Conservation (phyloP, 1,140 invertebrate species). For the Plectrocnemia conspersa region DNA sequence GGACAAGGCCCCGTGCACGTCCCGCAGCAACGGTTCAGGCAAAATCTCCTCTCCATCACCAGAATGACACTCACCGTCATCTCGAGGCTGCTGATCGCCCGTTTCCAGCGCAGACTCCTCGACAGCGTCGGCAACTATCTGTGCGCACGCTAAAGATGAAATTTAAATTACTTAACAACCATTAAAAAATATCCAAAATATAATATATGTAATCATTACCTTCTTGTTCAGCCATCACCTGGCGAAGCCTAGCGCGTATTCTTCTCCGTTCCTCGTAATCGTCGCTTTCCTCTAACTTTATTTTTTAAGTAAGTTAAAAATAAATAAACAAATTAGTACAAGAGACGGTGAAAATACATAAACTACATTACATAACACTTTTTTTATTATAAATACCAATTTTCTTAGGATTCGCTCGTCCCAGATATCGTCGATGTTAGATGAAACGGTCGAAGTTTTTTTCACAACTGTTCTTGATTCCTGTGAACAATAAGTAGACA, state of each 20-base stretch:
- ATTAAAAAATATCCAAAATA: conserved; percentile 2
- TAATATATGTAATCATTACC: conserved; percentile 48
- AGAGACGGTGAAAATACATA: neutral
- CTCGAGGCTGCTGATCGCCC: conserved; percentile 28
- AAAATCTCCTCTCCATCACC: conserved; percentile 41
- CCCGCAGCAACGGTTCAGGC: conserved; percentile 58
- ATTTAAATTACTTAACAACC: neutral
- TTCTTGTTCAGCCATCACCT: conserved; percentile 74
- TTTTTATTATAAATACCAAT: conserved; percentile 58
- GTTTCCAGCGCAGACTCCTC: conserved; percentile 39
- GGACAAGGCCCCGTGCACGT: conserved; percentile 72
- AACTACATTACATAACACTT: conserved; percentile 3
- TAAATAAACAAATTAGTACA: conserved; percentile 9
- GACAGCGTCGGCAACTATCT: conserved; percentile 54
- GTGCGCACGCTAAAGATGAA: conserved; percentile 57
- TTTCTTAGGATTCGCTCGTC: conserved; percentile 66
- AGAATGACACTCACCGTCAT: conserved; percentile 46
- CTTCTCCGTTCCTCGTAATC: conserved; percentile 81
- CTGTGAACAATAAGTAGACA: conserved; percentile 41
- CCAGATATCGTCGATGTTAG: conserved; percentile 64
- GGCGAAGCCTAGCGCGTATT: conserved; percentile 70
- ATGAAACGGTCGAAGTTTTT: conserved; percentile 46
- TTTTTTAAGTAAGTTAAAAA: neutral
- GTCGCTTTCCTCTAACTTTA: conserved; percentile 74
- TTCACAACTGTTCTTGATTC: conserved; percentile 48